phyloP scores from a whole-genome alignment of 2,113 vertebrate genomes.

The Oophaga pumilio region DNA sequence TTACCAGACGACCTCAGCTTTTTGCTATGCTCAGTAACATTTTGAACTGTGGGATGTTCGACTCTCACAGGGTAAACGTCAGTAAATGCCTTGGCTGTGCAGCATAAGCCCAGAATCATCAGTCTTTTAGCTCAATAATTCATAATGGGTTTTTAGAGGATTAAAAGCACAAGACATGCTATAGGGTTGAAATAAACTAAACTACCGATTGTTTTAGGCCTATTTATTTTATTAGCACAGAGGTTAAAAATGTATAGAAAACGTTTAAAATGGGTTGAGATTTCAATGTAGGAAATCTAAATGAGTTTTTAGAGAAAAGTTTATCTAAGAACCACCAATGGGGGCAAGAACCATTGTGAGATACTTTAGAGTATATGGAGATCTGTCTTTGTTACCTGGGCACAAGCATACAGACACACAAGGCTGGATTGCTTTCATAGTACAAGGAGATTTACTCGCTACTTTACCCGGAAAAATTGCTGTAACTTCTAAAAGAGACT shows the following conservation, averaged over 20 bases:
- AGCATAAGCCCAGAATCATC: constrained; percentile 13
- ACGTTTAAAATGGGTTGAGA: background rate
- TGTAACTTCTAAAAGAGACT: too few relatives aligned
- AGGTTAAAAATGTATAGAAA: background rate
- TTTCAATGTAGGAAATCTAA: background rate
- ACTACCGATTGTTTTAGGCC: background rate
- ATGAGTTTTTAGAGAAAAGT: background rate
- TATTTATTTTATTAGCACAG: background rate
- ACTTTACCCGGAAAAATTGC: too few relatives aligned
- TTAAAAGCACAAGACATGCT: background rate
- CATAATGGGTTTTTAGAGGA: background rate
- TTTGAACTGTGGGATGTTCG: constrained; percentile 13
- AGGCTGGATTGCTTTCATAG: too few relatives aligned
- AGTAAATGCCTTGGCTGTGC: constrained; percentile 36
- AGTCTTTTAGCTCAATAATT: background rate
- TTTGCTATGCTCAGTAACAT: constrained; percentile 12
- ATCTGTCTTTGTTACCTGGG: background rate
- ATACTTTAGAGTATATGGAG: too few relatives aligned
- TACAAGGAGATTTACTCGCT: too few relatives aligned
- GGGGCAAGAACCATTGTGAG: background rate
- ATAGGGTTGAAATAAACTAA: background rate
- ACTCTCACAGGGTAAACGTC: constrained; percentile 2
- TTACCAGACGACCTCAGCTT: constrained; percentile 4
- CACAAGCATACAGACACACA: background rate
- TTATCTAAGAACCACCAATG: background rate